A percentile compares a stretch with the other conserved stretches of the same genome.
Evolutionary conservation across 2,888 invertebrate species (phyloP).

Genomic region (Schizotus pectinicornis): DNA sequence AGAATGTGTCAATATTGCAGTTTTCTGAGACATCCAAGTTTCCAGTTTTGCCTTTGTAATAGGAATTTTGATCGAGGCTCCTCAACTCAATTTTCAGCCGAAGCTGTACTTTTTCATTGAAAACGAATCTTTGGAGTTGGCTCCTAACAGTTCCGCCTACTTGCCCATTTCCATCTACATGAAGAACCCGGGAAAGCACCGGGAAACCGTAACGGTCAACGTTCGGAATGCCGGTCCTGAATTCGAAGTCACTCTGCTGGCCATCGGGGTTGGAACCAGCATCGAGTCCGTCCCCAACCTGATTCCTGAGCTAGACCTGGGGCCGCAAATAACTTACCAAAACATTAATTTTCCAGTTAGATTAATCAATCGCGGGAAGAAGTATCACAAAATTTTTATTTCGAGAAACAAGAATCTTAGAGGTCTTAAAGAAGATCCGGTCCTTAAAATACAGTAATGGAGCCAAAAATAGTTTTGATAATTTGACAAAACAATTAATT

Average conservation of each 20-base stretch:
- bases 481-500: conserved; percentile 5
- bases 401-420: conserved; percentile 47
- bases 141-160: conserved; percentile 45
- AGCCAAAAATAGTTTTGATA: conserved; percentile 12
- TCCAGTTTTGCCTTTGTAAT: no score
- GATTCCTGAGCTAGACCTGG: conserved; percentile 64
- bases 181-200: conserved; percentile 51
- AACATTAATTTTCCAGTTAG: conserved; percentile 57
- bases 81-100: conserved; percentile 14
- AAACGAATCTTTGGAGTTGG: conserved; percentile 41
- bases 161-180: conserved; percentile 52
- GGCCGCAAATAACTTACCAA: conserved; percentile 68
- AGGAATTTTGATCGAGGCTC: no score
- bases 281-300: conserved; percentile 68
- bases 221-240: conserved; percentile 54
- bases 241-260: conserved; percentile 59
- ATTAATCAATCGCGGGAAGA: conserved; percentile 65
- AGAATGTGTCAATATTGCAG: no score
- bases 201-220: conserved; percentile 46
- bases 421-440: conserved; percentile 37
- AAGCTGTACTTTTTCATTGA: conserved; percentile 49
- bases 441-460: conserved; percentile 13
- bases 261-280: conserved; percentile 70
- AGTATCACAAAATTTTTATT: conserved; percentile 63
- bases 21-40: no score